phyloP scores from a whole-genome alignment of 2,797 vertebrate species.

The Epinephelus malabaricus region DNA sequence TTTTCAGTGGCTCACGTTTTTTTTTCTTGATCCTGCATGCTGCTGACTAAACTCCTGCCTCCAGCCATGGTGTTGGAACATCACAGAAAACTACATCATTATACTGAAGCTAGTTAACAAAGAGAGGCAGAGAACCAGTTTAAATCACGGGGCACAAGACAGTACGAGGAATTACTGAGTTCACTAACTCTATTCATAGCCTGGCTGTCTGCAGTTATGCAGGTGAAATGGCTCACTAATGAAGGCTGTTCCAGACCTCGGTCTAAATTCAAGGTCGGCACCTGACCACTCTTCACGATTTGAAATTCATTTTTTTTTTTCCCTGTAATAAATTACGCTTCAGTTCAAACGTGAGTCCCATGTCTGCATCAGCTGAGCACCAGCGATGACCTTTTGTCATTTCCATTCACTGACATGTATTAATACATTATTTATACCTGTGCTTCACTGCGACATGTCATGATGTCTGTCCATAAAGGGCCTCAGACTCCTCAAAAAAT shows the following conservation, averaged over 20 bases:
- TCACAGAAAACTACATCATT: constrained; percentile 88
- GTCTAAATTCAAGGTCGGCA: constrained; percentile 72
- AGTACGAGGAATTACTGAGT: constrained; percentile 73
- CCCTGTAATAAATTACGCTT: constrained; percentile 40
- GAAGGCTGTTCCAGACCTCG: constrained; percentile 59
- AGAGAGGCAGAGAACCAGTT: constrained; percentile 81
- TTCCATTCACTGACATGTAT: constrained; percentile 30
- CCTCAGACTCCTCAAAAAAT: not conserved
- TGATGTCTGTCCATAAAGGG: not conserved
- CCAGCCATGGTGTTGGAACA: constrained; percentile 86
- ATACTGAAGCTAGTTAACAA: constrained; percentile 85
- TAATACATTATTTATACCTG: constrained; percentile 34
- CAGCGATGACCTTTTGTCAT: constrained; percentile 28
- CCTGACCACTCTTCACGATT: constrained; percentile 47
- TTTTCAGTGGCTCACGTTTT: constrained; percentile 82
- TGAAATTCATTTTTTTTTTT: constrained; percentile 52
- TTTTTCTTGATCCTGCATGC: constrained; percentile 80
- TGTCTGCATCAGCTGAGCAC: constrained; percentile 30
- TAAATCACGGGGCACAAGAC: constrained; percentile 80
- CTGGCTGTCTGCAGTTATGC: constrained; percentile 46
- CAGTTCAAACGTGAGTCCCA: constrained; percentile 24
- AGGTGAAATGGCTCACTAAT: constrained; percentile 73
- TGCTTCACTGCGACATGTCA: not conserved
- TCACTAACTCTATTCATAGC: constrained; percentile 61
- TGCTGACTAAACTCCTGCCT: constrained; percentile 87